Percentiles rank a stretch among this genome's conserved stretches.
phyloP scores from a whole-genome alignment of 1,140 invertebrate species.

The Caenorhabditis latens region DNA sequence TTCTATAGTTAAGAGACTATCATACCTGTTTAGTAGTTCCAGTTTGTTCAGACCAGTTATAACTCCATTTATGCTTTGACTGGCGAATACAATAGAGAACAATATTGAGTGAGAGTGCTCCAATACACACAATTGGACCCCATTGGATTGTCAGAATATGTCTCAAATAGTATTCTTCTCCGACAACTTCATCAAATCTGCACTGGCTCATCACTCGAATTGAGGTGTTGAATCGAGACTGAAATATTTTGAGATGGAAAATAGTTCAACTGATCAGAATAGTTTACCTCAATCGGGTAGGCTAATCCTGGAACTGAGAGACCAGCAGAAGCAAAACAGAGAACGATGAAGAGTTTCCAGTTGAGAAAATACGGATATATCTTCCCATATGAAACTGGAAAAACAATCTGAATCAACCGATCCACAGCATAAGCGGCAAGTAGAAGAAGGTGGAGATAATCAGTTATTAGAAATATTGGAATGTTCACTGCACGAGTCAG shows the following conservation, averaged over 20 bases:
- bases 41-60: constrained; percentile 59
- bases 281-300: constrained; percentile 30
- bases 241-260: neutral
- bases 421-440: constrained; percentile 9
- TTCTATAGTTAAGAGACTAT: neutral
- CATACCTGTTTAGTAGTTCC: constrained; percentile 31
- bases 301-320: constrained; percentile 13
- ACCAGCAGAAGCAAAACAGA: neutral
- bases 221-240: constrained; percentile 49
- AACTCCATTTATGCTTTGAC: constrained; percentile 51
- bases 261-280: neutral
- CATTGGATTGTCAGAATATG: constrained; percentile 59
- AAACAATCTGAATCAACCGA: constrained; percentile 41
- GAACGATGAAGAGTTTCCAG: constrained; percentile 13
- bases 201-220: constrained; percentile 51
- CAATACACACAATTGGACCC: constrained; percentile 59
- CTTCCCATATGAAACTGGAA: constrained; percentile 54
- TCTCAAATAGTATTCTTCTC: constrained; percentile 51
- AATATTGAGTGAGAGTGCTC: constrained; percentile 19
- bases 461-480: constrained; percentile 13
- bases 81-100: constrained; percentile 54
- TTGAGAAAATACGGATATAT: constrained; percentile 35
- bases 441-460: constrained; percentile 47
- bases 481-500: constrained; percentile 18
- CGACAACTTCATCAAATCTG: constrained; percentile 59